phyloP scores from a whole-genome alignment of 2,797 vertebrate species.

The Coranthus polyacanthus region DNA sequence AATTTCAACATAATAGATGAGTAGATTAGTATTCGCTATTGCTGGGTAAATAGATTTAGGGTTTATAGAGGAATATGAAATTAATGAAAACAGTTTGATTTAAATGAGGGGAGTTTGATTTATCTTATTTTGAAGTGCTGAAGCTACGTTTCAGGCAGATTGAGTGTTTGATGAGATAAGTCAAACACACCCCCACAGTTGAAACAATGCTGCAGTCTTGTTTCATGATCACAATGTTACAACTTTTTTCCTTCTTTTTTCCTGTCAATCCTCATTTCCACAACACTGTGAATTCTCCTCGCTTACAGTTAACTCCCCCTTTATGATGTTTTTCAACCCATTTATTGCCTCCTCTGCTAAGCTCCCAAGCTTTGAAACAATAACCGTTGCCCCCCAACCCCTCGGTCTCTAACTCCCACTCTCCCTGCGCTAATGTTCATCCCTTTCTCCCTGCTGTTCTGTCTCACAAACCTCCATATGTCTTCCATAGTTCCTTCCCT shows the following conservation, averaged over 20 bases:
- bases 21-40: background rate
- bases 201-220: conserved; percentile 35
- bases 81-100: conserved; percentile 20
- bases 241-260: background rate
- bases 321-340: conserved; percentile 23
- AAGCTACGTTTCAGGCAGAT: conserved; percentile 37
- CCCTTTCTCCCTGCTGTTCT: conserved; percentile 13
- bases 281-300: conserved; percentile 3
- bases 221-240: conserved; percentile 40
- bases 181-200: conserved; percentile 31
- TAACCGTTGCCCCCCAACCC: conserved; percentile 25
- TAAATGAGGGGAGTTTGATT: conserved; percentile 17
- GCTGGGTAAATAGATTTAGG: background rate
- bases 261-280: conserved; percentile 25
- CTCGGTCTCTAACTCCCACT: conserved; percentile 41
- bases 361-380: conserved; percentile 49
- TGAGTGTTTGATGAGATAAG: conserved; percentile 47
- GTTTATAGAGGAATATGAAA: conserved; percentile 5
- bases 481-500: conserved; percentile 3
- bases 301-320: conserved; percentile 10
- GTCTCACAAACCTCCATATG: conserved; percentile 21
- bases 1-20: background rate
- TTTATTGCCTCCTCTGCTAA: conserved; percentile 15
- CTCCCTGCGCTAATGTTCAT: conserved; percentile 50
- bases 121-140: conserved; percentile 27